phyloP scores from a whole-genome alignment of 2,113 vertebrate species.

The Tachysurus fulvidraco region DNA sequence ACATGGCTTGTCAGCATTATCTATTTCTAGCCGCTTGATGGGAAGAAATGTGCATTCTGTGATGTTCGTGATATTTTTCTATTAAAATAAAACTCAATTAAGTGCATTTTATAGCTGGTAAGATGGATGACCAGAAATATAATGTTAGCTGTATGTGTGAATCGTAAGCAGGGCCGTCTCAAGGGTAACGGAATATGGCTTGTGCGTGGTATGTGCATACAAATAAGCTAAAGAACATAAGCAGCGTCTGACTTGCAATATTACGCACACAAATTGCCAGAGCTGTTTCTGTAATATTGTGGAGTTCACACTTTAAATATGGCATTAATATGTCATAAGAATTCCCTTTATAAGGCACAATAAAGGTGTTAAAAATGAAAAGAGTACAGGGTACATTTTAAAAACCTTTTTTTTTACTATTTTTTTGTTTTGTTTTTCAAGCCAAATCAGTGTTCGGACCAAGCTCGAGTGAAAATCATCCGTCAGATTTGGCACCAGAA shows the following conservation, averaged over 20 bases:
- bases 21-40: background rate
- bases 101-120: background rate
- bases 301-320: background rate
- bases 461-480: background rate
- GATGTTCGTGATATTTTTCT: background rate
- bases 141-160: slow-evolving; percentile 1
- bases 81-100: slow-evolving; percentile 8
- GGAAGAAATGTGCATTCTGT: slow-evolving; percentile 1
- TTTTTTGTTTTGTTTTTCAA: background rate
- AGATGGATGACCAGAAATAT: background rate
- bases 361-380: background rate
- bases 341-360: background rate
- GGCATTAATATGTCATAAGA: background rate
- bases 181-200: background rate
- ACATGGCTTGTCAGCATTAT: slow-evolving; percentile 5
- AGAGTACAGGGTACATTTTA: background rate
- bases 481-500: background rate
- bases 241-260: background rate
- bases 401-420: background rate
- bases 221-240: background rate
- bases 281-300: background rate
- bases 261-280: no score
- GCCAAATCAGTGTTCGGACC: background rate
- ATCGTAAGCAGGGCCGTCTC: slow-evolving; percentile 19
- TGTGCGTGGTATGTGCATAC: background rate